Percentiles rank a stretch among this genome's conserved stretches.
Evolutionary conservation across 2,797 vertebrate genomes (phyloP).

Genomic region (Neosilurus hyrtlii): DNA sequence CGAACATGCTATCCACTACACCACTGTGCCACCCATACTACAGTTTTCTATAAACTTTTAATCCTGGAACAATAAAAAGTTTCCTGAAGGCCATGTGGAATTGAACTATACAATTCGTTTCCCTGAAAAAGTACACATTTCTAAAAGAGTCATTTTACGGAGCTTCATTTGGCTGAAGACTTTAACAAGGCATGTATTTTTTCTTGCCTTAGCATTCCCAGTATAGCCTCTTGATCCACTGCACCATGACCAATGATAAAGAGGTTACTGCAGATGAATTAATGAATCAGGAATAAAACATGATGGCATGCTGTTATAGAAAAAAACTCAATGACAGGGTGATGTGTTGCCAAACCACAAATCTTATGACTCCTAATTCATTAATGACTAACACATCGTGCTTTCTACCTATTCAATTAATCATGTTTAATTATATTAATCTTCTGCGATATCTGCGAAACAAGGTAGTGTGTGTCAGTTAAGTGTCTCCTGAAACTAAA

Average conservation of each 20-base stretch:
- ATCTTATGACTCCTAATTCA: not conserved
- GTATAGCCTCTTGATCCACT: not conserved
- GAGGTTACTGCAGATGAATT: not conserved
- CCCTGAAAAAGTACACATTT: not conserved
- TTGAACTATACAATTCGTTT: not conserved
- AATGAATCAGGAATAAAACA: not conserved
- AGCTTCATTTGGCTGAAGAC: not conserved
- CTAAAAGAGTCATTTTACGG: not conserved
- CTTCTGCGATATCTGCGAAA: not conserved
- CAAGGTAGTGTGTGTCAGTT: not conserved
- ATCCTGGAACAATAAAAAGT: not conserved
- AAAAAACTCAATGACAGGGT: not conserved
- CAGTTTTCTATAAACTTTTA: no score
- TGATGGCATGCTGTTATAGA: not conserved
- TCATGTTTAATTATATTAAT: not conserved
- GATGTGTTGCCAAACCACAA: not conserved
- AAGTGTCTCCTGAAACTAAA: not conserved
- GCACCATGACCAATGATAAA: not conserved
- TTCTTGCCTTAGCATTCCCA: not conserved
- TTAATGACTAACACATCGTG: not conserved
- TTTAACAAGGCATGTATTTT: not conserved
- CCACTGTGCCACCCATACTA: no score
- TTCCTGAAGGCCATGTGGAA: not conserved
- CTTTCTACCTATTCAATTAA: not conserved
- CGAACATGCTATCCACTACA: no score